These are phyloP conservation scores for Dendrolimus pini DNA, from an alignment of 2,888 invertebrate genomes.

Conservation along the genomic window DNA sequence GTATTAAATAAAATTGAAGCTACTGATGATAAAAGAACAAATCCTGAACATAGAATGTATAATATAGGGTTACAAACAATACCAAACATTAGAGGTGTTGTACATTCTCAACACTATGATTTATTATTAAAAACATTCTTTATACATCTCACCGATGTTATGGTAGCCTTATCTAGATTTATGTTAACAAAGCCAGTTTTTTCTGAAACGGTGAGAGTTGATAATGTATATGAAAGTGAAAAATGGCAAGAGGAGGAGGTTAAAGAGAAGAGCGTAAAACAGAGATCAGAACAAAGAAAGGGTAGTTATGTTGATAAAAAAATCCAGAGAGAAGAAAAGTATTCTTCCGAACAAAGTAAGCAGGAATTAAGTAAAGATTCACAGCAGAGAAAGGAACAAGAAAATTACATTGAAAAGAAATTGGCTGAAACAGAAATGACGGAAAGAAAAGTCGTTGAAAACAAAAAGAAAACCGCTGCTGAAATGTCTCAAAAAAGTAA, in stretches of 20 bases:
- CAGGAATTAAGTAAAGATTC: not conserved
- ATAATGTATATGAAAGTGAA: constrained; percentile 12
- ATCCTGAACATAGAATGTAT: constrained; percentile 46
- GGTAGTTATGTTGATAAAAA: not conserved
- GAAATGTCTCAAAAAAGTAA: constrained; percentile 58
- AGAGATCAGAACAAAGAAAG: constrained; percentile 3
- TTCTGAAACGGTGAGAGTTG: constrained; percentile 13
- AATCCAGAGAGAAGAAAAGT: constrained; percentile 6
- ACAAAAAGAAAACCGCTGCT: constrained; percentile 35
- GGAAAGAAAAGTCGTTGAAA: constrained; percentile 12
- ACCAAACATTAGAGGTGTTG: constrained; percentile 47
- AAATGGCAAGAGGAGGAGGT: constrained; percentile 6
- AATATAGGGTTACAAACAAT: constrained; percentile 55
- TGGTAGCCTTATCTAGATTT: constrained; percentile 61
- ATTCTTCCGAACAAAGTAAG: not conserved
- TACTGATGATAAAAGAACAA: constrained; percentile 8
- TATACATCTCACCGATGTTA: constrained; percentile 63
- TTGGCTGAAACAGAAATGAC: constrained; percentile 4
- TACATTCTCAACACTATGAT: constrained; percentile 47
- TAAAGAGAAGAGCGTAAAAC: constrained; percentile 1
- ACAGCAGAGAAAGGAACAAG: not conserved
- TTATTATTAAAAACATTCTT: constrained; percentile 61
- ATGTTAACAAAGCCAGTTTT: constrained; percentile 44
- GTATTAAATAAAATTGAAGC: not conserved
- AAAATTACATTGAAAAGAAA: constrained; percentile 4